Evolutionary conservation across 2,888 invertebrate species (phyloP).

Genomic region (Rotaria magnacalcarata): DNA sequence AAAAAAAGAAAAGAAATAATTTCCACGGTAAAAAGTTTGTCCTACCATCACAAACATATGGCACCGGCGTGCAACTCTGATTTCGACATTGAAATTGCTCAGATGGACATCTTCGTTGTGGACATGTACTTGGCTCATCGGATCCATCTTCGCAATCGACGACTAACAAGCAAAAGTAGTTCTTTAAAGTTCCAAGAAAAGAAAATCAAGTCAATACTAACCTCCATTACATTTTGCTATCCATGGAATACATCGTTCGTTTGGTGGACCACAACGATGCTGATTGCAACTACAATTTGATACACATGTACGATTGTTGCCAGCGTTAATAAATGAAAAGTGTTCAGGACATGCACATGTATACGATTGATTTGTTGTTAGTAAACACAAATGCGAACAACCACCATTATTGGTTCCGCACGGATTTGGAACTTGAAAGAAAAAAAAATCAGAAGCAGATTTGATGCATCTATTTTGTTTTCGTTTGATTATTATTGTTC

Average conservation of each 20-base stretch:
- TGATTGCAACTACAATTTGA: conserved; percentile 78
- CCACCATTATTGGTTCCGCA: conserved; percentile 71
- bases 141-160: conserved; percentile 69
- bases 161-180: not conserved
- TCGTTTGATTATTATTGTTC: not conserved
- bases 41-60: conserved; percentile 40
- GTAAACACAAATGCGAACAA: conserved; percentile 89
- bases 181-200: no score
- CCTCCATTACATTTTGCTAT: conserved; percentile 43
- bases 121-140: conserved; percentile 40
- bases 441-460: not conserved
- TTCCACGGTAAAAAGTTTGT: no score
- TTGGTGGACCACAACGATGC: conserved; percentile 50
- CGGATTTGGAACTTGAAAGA: conserved; percentile 30
- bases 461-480: not conserved
- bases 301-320: conserved; percentile 72
- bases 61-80: conserved; percentile 34
- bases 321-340: conserved; percentile 71
- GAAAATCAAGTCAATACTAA: no score
- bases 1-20: not conserved
- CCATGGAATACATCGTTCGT: conserved; percentile 43
- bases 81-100: conserved; percentile 43
- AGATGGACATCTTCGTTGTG: conserved; percentile 28
- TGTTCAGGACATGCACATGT: conserved; percentile 92
- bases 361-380: conserved; percentile 66